Evolutionary conservation across 2,888 invertebrate species (phyloP).

Genomic region (Eristalinus aeneus): DNA sequence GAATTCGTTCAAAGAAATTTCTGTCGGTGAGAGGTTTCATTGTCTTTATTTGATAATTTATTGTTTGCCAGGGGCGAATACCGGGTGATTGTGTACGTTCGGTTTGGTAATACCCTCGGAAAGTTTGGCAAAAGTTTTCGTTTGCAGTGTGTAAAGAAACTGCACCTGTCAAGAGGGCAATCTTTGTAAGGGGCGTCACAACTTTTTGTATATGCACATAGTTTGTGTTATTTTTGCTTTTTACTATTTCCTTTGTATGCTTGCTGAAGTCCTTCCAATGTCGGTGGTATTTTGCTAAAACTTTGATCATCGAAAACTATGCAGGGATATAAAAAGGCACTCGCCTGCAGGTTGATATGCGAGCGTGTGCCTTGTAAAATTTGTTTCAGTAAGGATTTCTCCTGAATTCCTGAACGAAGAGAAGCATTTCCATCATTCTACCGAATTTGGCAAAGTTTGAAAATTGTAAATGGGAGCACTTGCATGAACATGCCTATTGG

Average conservation of each 20-base stretch:
- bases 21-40: slow-evolving; percentile 35
- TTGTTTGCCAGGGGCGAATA: slow-evolving; percentile 38
- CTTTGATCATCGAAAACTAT: slow-evolving; percentile 21
- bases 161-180: slow-evolving; percentile 31
- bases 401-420: not conserved
- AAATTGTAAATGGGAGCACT: not conserved
- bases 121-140: slow-evolving; percentile 51
- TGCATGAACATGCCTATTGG: too few species aligned
- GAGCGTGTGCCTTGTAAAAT: slow-evolving; percentile 1
- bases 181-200: slow-evolving; percentile 5
- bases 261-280: slow-evolving; percentile 7
- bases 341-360: slow-evolving; percentile 4
- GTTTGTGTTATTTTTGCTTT: slow-evolving; percentile 20
- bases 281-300: slow-evolving; percentile 45
- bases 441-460: not conserved
- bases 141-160: slow-evolving; percentile 38
- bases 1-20: slow-evolving; percentile 30
- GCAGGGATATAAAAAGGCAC: slow-evolving; percentile 24
- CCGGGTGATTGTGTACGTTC: slow-evolving; percentile 35
- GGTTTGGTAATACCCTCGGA: slow-evolving; percentile 29
- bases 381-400: not conserved
- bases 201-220: not conserved
- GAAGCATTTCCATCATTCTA: not conserved
- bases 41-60: slow-evolving; percentile 42
- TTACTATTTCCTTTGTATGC: not conserved